A percentile compares a stretch with the other conserved stretches of the same genome.
Conservation (phyloP, 1,140 invertebrate species). For the Lasioglossum baleicum region DNA sequence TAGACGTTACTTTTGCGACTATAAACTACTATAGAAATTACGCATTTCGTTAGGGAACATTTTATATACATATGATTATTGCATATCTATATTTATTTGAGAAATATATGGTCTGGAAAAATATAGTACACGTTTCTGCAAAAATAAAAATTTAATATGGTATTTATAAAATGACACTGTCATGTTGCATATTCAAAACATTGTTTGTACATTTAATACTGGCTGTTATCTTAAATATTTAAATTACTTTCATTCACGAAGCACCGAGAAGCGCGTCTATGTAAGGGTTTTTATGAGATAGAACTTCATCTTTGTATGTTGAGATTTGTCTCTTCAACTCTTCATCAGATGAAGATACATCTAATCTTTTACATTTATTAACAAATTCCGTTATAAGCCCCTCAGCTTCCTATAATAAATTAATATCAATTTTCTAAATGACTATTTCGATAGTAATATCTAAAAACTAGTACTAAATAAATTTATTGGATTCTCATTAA, state of each 20-base stretch:
- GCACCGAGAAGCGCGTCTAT: conserved; percentile 69
- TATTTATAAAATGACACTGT: conserved; percentile 5
- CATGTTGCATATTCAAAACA: neutral
- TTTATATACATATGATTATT: neutral
- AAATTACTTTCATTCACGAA: neutral
- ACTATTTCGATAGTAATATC: conserved; percentile 13
- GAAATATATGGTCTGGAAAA: neutral
- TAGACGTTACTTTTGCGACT: neutral
- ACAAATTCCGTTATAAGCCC: conserved; percentile 81
- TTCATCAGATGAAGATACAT: conserved; percentile 73
- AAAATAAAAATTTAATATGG: conserved; percentile 28
- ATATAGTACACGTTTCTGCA: neutral
- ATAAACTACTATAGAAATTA: neutral
- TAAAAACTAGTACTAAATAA: neutral
- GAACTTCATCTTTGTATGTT: conserved; percentile 77
- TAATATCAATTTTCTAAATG: conserved; percentile 10
- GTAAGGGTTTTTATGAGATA: conserved; percentile 80
- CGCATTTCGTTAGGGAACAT: neutral
- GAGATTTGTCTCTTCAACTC: conserved; percentile 76
- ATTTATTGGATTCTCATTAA: neutral
- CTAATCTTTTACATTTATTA: conserved; percentile 79
- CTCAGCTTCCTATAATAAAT: conserved; percentile 79
- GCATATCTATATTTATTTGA: neutral
- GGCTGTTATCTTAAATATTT: neutral
- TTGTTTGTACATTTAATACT: conserved; percentile 48